These are phyloP conservation scores for Drosophila pruinosa DNA, from an alignment of 1,140 invertebrate genomes.

Conservation along the genomic window DNA sequence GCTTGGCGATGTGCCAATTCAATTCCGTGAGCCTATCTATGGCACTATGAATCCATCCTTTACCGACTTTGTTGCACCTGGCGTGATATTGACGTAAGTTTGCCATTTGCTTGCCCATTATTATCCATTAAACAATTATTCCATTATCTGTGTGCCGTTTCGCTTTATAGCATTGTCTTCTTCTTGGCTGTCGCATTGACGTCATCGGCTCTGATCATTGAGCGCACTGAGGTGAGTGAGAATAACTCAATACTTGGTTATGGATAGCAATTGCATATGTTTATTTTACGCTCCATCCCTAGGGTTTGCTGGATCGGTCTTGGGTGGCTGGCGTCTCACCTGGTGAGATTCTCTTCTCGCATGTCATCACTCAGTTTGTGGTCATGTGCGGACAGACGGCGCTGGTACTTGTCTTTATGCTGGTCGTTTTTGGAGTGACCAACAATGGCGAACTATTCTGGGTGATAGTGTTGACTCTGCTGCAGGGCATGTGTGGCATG, in stretches of 20 bases:
- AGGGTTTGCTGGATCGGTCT: slow-evolving; percentile 94
- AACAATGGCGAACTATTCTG: slow-evolving; percentile 92
- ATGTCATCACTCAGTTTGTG: slow-evolving; percentile 95
- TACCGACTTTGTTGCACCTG: slow-evolving; percentile 97
- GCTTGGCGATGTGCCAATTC: slow-evolving; percentile 91
- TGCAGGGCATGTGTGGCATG: slow-evolving; percentile 96
- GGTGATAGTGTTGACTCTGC: slow-evolving; percentile 92
- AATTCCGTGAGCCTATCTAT: slow-evolving; percentile 93
- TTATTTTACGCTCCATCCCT: background rate
- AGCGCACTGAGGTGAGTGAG: slow-evolving; percentile 86
- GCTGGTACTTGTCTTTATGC: slow-evolving; percentile 94
- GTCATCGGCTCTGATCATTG: slow-evolving; percentile 94
- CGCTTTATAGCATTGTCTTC: slow-evolving; percentile 92
- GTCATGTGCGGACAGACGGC: slow-evolving; percentile 95
- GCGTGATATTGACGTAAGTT: slow-evolving; percentile 95
- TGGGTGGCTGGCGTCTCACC: slow-evolving; percentile 95
- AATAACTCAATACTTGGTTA: slow-evolving; percentile 7
- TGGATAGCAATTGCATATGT: background rate
- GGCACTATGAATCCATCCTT: slow-evolving; percentile 94
- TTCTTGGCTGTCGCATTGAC: slow-evolving; percentile 97
- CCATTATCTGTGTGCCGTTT: slow-evolving; percentile 16
- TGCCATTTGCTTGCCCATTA: background rate
- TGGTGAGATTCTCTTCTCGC: slow-evolving; percentile 94
- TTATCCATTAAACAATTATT: background rate
- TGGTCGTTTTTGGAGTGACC: slow-evolving; percentile 93